These are phyloP conservation scores for Furcula furcula DNA, from an alignment of 2,888 invertebrate genomes.

Conservation along the genomic window DNA sequence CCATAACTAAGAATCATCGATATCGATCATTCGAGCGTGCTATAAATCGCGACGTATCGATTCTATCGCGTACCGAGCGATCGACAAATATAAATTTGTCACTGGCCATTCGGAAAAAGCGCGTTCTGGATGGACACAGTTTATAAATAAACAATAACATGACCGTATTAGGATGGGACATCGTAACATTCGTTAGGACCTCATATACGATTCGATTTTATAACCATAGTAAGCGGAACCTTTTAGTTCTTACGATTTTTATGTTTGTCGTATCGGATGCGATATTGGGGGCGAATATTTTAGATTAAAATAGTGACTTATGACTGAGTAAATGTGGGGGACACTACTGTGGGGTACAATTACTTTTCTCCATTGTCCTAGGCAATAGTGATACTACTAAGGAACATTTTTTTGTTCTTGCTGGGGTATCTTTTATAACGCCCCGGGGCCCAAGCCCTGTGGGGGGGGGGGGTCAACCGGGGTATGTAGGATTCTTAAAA, in stretches of 20 bases:
- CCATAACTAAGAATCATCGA: constrained; percentile 66
- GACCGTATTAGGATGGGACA: constrained; percentile 59
- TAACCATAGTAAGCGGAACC: constrained; percentile 41
- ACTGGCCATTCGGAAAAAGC: constrained; percentile 68
- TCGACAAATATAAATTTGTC: constrained; percentile 81
- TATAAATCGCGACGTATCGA: constrained; percentile 75
- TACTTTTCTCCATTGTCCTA: no score
- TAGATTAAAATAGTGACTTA: no score
- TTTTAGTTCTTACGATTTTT: constrained; percentile 39
- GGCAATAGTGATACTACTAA: no score
- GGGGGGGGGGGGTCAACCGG: no score
- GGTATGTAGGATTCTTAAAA: no score
- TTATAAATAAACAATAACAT: constrained; percentile 80
- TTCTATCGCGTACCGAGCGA: constrained; percentile 69
- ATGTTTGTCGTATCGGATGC: constrained; percentile 1
- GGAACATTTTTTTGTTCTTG: no score
- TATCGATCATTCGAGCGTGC: constrained; percentile 71
- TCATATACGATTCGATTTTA: constrained; percentile 58
- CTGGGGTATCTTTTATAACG: no score
- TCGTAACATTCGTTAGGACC: constrained; percentile 66
- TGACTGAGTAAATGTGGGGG: no score
- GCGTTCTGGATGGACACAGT: constrained; percentile 47
- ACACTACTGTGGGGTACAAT: no score
- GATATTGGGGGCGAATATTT: no score
- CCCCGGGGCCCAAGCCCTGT: no score